A percentile compares a stretch with the other conserved stretches of the same genome.
Evolutionary conservation across 2,113 vertebrate species (phyloP).

Genomic region (Sardina pilchardus): DNA sequence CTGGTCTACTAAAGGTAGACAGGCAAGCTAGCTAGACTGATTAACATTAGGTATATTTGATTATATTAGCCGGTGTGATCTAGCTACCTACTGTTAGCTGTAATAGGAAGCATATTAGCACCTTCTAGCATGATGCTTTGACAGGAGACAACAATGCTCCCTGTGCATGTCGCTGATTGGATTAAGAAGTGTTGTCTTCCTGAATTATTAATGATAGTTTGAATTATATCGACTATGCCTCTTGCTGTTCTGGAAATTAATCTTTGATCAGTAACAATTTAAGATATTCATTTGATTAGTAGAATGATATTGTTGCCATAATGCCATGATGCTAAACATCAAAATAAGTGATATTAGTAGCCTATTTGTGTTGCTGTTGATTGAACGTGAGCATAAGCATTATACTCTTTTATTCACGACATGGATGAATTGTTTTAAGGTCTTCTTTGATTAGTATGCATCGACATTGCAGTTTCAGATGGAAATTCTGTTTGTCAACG

Average conservation of each 20-base stretch:
- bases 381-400: too few species aligned
- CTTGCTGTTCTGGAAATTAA: neutral
- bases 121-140: neutral
- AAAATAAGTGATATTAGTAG: too few species aligned
- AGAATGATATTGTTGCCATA: neutral
- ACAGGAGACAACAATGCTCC: neutral
- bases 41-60: neutral
- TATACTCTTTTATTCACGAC: too few species aligned
- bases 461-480: too few species aligned
- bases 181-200: neutral
- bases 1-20: neutral
- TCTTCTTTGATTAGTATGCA: too few species aligned
- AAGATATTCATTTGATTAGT: neutral
- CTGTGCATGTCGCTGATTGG: neutral
- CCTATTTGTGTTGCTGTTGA: too few species aligned
- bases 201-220: neutral
- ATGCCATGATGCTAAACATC: too few species aligned
- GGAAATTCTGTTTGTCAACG: too few species aligned
- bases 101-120: neutral
- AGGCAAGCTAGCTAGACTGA: neutral
- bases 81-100: neutral
- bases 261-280: neutral
- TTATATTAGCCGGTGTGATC: too few species aligned
- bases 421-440: too few species aligned
- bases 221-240: neutral